Percentiles rank a stretch among this genome's conserved stretches.
phyloP scores from a whole-genome alignment of 2,113 vertebrate genomes.

The Opisthocomus hoazin region DNA sequence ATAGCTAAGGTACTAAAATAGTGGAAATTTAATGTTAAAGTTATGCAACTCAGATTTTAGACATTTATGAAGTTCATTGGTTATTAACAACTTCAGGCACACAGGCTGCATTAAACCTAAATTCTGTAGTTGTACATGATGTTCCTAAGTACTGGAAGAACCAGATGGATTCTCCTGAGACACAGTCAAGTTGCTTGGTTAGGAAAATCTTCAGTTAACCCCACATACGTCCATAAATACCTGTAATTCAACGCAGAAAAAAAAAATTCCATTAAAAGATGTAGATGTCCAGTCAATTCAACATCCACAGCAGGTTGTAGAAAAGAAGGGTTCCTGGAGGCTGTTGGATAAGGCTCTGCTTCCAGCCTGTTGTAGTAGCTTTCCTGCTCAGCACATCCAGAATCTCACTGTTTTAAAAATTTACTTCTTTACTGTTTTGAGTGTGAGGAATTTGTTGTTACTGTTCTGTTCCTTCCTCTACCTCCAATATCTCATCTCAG shows the following conservation, averaged over 20 bases:
- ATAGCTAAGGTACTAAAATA: not conserved
- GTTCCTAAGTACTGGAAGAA: not conserved
- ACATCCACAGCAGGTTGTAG: rapidly evolving
- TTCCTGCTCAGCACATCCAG: not conserved
- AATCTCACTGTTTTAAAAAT: not conserved
- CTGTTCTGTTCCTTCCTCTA: not conserved
- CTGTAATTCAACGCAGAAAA: not conserved
- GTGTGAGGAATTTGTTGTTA: not conserved
- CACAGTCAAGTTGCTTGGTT: not conserved
- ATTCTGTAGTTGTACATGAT: not conserved
- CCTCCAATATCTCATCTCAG: not conserved
- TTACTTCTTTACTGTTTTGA: not conserved
- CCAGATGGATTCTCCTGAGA: not conserved
- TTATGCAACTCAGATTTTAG: not conserved
- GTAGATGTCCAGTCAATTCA: not conserved
- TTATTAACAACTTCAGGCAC: not conserved
- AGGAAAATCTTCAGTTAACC: not conserved
- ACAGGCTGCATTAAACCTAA: not conserved
- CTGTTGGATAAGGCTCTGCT: not conserved
- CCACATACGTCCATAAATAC: not conserved
- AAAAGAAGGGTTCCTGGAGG: not conserved
- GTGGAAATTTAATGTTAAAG: not conserved
- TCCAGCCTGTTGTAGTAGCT: not conserved
- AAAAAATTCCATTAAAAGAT: not conserved
- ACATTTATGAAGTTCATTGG: not conserved